Evolutionary conservation across 2,113 vertebrate genomes (phyloP).

Genomic region (Channa argus): DNA sequence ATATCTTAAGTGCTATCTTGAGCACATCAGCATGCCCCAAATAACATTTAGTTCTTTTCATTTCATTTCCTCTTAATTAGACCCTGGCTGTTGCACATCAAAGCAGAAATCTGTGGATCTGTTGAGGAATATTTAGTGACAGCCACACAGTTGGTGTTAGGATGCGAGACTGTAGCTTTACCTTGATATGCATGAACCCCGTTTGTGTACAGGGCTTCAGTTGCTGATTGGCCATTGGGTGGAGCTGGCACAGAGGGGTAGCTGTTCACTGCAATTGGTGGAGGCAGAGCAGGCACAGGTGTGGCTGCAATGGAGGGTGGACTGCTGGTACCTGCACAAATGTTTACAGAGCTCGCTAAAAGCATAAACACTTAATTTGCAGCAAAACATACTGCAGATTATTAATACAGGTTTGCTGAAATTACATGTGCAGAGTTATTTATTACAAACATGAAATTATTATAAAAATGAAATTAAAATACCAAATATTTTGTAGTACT

Average conservation of each 20-base stretch:
- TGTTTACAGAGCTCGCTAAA: neutral
- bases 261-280: slow-evolving; percentile 87
- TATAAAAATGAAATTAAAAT: neutral
- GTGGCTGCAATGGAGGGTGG: slow-evolving; percentile 91
- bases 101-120: slow-evolving; percentile 18
- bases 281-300: slow-evolving; percentile 88
- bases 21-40: slow-evolving; percentile 47
- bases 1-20: slow-evolving; percentile 33
- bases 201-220: slow-evolving; percentile 89
- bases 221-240: slow-evolving; percentile 86
- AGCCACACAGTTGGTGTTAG: neutral
- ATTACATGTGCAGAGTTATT: too few relatives aligned
- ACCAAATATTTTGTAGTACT: neutral
- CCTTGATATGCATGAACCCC: slow-evolving; percentile 92
- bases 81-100: neutral
- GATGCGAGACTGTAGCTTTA: slow-evolving; percentile 35
- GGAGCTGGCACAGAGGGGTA: slow-evolving; percentile 87
- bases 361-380: neutral
- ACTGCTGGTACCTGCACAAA: slow-evolving; percentile 87
- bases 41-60: slow-evolving; percentile 35
- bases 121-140: slow-evolving; percentile 7
- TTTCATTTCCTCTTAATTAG: slow-evolving; percentile 43
- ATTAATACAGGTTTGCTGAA: too few relatives aligned
- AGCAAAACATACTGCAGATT: neutral
- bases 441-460: too few relatives aligned